These are phyloP conservation scores for Anser brachyrhynchus DNA, from an alignment of 2,113 vertebrate species.

Conservation along the genomic window DNA sequence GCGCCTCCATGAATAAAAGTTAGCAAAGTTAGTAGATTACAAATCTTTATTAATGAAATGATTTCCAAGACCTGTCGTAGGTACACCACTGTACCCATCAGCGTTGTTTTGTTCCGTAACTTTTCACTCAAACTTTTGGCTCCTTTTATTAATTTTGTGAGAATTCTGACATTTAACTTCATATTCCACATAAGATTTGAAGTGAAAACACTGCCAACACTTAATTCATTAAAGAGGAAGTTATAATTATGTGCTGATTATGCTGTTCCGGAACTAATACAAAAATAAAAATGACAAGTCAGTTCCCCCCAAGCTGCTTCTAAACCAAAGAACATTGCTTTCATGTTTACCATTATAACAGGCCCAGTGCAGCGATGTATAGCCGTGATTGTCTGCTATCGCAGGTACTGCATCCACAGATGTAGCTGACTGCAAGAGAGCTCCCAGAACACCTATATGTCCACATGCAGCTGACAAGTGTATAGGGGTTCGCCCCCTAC, in stretches of 20 bases:
- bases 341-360: slow-evolving; percentile 93
- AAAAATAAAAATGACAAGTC: background rate
- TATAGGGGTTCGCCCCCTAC: slow-evolving; percentile 90
- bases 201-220: background rate
- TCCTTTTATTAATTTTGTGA: background rate
- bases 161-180: background rate
- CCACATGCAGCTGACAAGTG: slow-evolving; percentile 96
- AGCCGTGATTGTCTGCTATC: slow-evolving; percentile 93
- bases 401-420: slow-evolving; percentile 84
- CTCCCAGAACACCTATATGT: slow-evolving; percentile 92
- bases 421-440: slow-evolving; percentile 91
- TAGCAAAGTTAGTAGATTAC: background rate
- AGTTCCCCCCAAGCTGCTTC: background rate
- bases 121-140: background rate
- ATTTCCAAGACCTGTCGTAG: background rate
- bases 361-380: slow-evolving; percentile 98
- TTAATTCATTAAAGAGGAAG: background rate
- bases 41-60: background rate
- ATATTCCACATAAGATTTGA: background rate
- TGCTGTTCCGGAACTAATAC: background rate
- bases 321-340: background rate
- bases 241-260: background rate
- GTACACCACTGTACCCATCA: background rate
- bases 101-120: background rate
- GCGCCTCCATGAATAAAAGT: background rate